Evolutionary conservation across 2,113 vertebrate genomes (phyloP), one percentile per base, ranked within the genome.

Genomic region (Trogon melanurus): DNA sequence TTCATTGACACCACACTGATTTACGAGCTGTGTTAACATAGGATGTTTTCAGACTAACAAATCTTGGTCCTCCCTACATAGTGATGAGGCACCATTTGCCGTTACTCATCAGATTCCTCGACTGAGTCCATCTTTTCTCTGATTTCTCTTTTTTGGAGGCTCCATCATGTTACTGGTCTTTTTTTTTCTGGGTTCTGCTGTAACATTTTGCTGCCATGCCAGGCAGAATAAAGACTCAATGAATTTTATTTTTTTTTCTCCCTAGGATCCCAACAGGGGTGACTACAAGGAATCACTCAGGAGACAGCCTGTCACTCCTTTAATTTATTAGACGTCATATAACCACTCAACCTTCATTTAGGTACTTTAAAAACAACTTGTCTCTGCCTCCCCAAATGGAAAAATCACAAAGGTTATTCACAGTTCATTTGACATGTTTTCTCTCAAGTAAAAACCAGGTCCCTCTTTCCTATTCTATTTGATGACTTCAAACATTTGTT

Each of bases 311-410:
- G 34, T 70, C 89, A 84, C 5, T 3, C 61, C 29, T 88, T 74
- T 79, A 90, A 95, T 93, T 91, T 94, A 91, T 86, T 86, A 74
- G 72, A 71, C 61, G 53, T 58, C 81, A 78, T 60, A 71, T 67
- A 86, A 64, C 15, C 32, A 89, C 20, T 81, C 76, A 81, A 75
- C 61, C 48, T 53, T 79, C 76, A 79, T 90, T 90, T 93, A 80
- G 54, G 72, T 75, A 72, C 53, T 88, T 94, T 81, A 81, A 87
- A 93, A 89, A 53, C 53, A 80, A 79, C 85, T 87, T 71, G 25
- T 69, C 53, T 81, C 34, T 92, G 56, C 32, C 48, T 90, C 26
- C 29, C 25, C 38, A 88, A 82, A 86, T 18, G 48, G 75, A 88
- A 95, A 92, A 86, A 34, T 70, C 56, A 71, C 61, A 23, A 61